Percentiles rank a stretch among this genome's conserved stretches.
Evolutionary conservation across 2,113 vertebrate species (phyloP).

Genomic region (Corythornis cristatus): DNA sequence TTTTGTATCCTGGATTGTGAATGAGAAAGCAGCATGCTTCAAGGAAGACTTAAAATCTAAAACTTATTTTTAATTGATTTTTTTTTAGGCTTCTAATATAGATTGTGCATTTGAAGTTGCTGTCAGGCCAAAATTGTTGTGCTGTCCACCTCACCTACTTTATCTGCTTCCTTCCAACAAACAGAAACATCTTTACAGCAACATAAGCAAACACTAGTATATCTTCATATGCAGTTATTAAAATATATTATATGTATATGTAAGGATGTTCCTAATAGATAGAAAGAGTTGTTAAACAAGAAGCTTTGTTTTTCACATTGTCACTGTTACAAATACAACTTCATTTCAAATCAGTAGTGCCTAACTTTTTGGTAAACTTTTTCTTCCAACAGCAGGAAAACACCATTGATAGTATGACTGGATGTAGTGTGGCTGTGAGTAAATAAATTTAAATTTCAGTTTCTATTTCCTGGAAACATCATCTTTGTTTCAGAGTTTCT

Average conservation of each 20-base stretch:
- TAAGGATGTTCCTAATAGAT: background rate
- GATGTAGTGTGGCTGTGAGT: background rate
- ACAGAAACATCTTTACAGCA: background rate
- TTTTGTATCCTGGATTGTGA: background rate
- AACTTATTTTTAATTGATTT: background rate
- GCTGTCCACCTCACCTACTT: background rate
- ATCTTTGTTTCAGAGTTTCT: background rate
- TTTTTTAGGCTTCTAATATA: background rate
- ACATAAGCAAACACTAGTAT: background rate
- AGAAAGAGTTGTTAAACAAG: background rate
- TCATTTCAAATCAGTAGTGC: background rate
- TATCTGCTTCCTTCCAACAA: background rate
- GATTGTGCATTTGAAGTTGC: background rate
- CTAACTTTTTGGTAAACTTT: background rate
- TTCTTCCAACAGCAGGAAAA: background rate
- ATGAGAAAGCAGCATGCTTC: background rate
- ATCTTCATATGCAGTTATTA: background rate
- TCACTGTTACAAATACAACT: background rate
- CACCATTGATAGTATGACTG: background rate
- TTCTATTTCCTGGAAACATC: background rate
- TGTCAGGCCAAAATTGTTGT: background rate
- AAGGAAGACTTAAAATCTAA: background rate
- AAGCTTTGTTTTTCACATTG: background rate
- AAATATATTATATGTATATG: background rate
- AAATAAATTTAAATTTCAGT: background rate